Evolutionary conservation across 2,113 vertebrate species (phyloP).

Genomic region (Thunnus maccoyii): DNA sequence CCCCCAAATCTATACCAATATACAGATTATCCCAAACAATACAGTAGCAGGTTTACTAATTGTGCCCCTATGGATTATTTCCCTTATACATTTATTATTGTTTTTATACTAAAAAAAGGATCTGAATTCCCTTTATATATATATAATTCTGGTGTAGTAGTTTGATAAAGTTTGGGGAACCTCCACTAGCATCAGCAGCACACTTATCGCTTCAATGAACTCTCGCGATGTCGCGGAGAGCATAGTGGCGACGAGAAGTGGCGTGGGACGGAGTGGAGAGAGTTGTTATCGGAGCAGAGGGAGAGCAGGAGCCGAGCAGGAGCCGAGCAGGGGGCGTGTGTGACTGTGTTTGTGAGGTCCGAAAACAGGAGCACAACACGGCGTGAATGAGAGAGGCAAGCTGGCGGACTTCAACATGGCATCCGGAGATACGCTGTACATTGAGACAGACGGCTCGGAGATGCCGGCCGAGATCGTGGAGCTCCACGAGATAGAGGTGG

Average conservation of each 20-base stretch:
- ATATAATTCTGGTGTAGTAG: no score
- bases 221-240: slow-evolving; percentile 90
- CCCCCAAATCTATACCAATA: no score
- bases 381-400: slow-evolving; percentile 82
- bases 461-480: slow-evolving; percentile 99
- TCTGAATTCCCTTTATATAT: no score
- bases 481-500: slow-evolving; percentile 98
- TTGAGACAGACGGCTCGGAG: slow-evolving; percentile 96
- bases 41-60: no score
- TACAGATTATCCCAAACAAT: no score
- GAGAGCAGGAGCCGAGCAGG: slow-evolving; percentile 78
- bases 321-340: slow-evolving; percentile 79
- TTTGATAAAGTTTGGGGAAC: background rate
- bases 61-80: no score
- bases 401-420: slow-evolving; percentile 92
- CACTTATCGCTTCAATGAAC: slow-evolving; percentile 41
- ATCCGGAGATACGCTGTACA: slow-evolving; percentile 97
- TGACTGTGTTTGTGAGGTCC: slow-evolving; percentile 65
- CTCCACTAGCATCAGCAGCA: background rate
- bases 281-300: slow-evolving; percentile 91
- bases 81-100: no score
- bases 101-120: no score
- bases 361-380: slow-evolving; percentile 70
- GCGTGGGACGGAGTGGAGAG: slow-evolving; percentile 87
- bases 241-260: slow-evolving; percentile 90